Evolutionary conservation across 2,113 vertebrate species (phyloP), one percentile per base, ranked within the genome.

Genomic region (Callocephalon fimbriatum): DNA sequence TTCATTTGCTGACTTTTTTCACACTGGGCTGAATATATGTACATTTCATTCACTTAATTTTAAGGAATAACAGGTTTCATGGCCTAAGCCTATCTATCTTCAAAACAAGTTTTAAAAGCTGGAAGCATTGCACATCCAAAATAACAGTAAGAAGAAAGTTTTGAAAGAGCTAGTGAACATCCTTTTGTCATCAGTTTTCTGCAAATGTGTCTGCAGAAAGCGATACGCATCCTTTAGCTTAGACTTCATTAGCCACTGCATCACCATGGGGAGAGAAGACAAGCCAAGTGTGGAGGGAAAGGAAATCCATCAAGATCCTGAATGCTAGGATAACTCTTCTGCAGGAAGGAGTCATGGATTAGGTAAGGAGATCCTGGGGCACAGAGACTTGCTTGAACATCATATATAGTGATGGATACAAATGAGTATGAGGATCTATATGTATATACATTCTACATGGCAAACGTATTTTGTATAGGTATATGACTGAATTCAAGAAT

Each of bases 381-480:
- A 48, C 47, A 40, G 3, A 76, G 7, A 8, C 37, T 61, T 61
- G 12, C 10, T 44, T 31, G 23, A 56, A 37, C 15, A 27, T 21
- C 10, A 2, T 1, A 1, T 15, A 5, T 9, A 9, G 4, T 2
- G 10, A 68, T 42, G 13, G 35, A 51, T 15, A 31, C 25, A 65
- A 59, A 2, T 45, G 53, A 47, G 25, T 19, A 26, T 0, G 0
- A 85, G 25, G 32, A 53, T 37, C 26, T n/a, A 7, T 10, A 35
- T 3, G 4, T 10, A 35, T 4, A 48, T 3, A 4, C 2, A 18
- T 35, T 47, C 18, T 21, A 17, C 12, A 53, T 0, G 4, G 8
- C 10, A 67, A 70, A 37, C 1, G 1, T 4, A 16, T 54, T 38
- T 81, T n/a, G 4, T 53, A 9, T 6, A 79, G 25, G 7, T 8